Evolutionary conservation across 2,888 invertebrate species (phyloP).

Genomic region (Cerceris ruficornis): DNA sequence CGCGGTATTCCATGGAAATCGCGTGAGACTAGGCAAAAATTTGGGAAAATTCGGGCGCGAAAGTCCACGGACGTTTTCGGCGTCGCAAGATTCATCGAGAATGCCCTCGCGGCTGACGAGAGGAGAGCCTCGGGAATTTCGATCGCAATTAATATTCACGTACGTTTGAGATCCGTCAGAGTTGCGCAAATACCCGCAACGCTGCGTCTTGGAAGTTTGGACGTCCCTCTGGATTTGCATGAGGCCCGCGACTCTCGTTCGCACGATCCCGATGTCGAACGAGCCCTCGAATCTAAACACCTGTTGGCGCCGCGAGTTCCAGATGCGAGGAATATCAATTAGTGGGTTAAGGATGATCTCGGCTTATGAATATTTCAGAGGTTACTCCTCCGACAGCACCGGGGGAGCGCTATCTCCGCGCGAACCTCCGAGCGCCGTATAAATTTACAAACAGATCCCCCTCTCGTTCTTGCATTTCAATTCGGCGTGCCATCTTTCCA

Average conservation of each 20-base stretch:
- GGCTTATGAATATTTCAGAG: conserved; percentile 76
- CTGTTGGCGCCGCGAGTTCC: conserved; percentile 67
- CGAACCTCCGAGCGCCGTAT: conserved; percentile 23
- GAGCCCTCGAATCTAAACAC: conserved; percentile 49
- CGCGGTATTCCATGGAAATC: no score
- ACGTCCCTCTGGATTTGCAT: background rate
- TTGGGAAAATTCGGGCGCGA: no score
- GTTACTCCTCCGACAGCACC: conserved; percentile 16
- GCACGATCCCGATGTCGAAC: conserved; percentile 18
- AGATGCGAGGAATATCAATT: conserved; percentile 76
- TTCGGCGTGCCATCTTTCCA: conserved; percentile 8
- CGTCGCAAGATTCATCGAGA: no score
- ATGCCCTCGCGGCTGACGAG: no score
- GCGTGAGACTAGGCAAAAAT: no score
- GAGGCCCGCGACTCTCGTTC: background rate
- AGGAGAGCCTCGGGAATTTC: no score
- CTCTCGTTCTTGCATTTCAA: conserved; percentile 31
- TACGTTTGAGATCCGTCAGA: no score
- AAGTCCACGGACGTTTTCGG: no score
- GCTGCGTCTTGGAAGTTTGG: background rate
- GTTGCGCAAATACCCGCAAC: no score
- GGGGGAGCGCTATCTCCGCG: conserved; percentile 25
- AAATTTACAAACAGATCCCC: conserved; percentile 38
- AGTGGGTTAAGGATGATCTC: conserved; percentile 72
- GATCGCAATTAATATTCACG: no score